Evolutionary conservation across 1,140 invertebrate genomes (phyloP).

Genomic region (Drosophila tropicalis): DNA sequence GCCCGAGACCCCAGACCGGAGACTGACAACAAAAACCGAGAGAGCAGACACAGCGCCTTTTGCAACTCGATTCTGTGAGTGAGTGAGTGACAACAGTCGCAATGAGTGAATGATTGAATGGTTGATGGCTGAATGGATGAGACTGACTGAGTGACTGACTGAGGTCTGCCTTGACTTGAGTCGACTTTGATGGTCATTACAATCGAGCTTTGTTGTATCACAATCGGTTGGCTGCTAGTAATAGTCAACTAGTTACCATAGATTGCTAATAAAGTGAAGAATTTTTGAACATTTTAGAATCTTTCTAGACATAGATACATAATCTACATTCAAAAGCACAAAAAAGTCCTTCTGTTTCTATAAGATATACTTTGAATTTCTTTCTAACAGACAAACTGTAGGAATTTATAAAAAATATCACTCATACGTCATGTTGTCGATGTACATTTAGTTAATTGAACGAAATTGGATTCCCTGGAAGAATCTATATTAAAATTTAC

Average conservation of each 20-base stretch:
- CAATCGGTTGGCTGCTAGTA: neutral
- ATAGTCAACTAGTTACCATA: neutral
- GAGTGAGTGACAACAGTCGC: constrained; percentile 72
- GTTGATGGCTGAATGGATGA: constrained; percentile 41
- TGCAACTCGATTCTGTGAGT: constrained; percentile 36
- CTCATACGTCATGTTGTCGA: neutral
- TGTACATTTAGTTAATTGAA: neutral
- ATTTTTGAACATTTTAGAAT: no score
- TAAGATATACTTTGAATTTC: no score
- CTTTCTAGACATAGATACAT: no score
- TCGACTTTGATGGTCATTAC: constrained; percentile 6
- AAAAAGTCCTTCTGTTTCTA: no score
- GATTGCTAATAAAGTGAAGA: neutral
- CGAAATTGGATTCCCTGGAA: neutral
- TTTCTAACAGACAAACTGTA: neutral
- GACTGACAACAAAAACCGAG: constrained; percentile 1
- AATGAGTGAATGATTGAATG: constrained; percentile 71
- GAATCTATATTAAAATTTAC: constrained; percentile 1
- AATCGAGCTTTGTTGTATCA: constrained; percentile 6
- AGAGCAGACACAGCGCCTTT: constrained; percentile 3
- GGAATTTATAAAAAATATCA: neutral
- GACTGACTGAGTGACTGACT: constrained; percentile 34
- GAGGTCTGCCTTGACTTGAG: constrained; percentile 1
- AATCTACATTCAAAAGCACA: no score
- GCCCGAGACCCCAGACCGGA: neutral